Percentiles rank a stretch among this genome's conserved stretches.
These are phyloP conservation scores for Aphrophora alni DNA, from an alignment of 2,888 invertebrate genomes.

Conservation along the genomic window DNA sequence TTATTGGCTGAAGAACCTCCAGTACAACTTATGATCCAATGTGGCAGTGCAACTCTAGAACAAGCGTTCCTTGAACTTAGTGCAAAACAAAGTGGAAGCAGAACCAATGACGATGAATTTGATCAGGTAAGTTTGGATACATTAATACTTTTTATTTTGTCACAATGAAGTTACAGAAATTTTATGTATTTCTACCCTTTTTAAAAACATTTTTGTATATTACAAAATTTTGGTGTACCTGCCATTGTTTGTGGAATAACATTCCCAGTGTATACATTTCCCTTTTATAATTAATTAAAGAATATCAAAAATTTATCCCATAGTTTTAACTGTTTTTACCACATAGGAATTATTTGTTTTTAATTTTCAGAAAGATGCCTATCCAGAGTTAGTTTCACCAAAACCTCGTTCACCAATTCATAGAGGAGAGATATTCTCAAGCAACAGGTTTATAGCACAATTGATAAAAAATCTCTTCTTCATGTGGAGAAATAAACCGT, in stretches of 20 bases:
- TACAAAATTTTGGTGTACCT: no score
- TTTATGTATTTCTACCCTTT: no score
- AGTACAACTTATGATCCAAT: constrained; percentile 54
- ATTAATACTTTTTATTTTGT: no score
- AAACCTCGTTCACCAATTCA: constrained; percentile 20
- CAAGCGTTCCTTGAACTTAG: constrained; percentile 62
- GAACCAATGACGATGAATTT: constrained; percentile 42
- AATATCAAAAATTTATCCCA: no score
- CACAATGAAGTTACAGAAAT: no score
- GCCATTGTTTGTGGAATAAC: no score
- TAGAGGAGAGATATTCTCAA: constrained; percentile 25
- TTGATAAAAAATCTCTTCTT: constrained; percentile 51
- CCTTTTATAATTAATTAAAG: no score
- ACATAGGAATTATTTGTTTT: no score
- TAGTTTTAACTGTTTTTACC: no score
- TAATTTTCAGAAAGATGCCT: constrained; percentile 28
- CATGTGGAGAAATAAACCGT: constrained; percentile 52
- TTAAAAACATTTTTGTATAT: no score
- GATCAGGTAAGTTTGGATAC: constrained; percentile 29
- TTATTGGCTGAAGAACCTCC: constrained; percentile 61
- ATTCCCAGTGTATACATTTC: no score
- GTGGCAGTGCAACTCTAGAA: constrained; percentile 57
- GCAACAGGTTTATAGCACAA: constrained; percentile 50
- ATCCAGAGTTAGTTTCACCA: constrained; percentile 37
- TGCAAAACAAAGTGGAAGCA: constrained; percentile 46